Evolutionary conservation across 1,140 invertebrate species (phyloP).

Genomic region (Lepeophtheirus salmonis): DNA sequence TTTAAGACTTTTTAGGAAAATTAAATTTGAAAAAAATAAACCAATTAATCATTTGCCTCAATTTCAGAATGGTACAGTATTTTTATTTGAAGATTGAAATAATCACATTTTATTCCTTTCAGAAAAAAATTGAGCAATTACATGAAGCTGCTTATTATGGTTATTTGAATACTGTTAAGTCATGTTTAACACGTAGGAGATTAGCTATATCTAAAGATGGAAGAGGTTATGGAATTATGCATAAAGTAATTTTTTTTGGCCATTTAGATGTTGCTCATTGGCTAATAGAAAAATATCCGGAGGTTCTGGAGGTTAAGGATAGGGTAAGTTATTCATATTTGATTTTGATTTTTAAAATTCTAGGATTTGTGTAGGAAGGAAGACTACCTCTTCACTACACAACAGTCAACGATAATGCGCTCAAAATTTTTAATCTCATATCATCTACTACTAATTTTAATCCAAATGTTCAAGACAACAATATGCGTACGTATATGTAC

Average conservation of each 20-base stretch:
- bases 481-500: no score
- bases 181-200: not conserved
- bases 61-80: not conserved
- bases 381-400: not conserved
- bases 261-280: slow-evolving; percentile 1
- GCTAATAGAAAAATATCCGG: slow-evolving; percentile 7
- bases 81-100: not conserved
- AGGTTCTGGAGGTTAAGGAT: slow-evolving; percentile 5
- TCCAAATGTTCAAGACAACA: no score
- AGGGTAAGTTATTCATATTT: not conserved
- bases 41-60: not conserved
- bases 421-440: no score
- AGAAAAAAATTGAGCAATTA: slow-evolving; percentile 4
- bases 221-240: not conserved
- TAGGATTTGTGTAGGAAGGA: not conserved
- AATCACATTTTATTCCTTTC: not conserved
- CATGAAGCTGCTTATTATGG: not conserved
- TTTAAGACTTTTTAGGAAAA: not conserved
- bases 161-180: not conserved
- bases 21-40: not conserved
- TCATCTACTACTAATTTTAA: no score
- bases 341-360: not conserved
- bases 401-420: not conserved
- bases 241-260: not conserved
- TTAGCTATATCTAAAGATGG: slow-evolving; percentile 6